Evolutionary conservation across 2,888 invertebrate species (phyloP).

Genomic region (Cordilura impudica): DNA sequence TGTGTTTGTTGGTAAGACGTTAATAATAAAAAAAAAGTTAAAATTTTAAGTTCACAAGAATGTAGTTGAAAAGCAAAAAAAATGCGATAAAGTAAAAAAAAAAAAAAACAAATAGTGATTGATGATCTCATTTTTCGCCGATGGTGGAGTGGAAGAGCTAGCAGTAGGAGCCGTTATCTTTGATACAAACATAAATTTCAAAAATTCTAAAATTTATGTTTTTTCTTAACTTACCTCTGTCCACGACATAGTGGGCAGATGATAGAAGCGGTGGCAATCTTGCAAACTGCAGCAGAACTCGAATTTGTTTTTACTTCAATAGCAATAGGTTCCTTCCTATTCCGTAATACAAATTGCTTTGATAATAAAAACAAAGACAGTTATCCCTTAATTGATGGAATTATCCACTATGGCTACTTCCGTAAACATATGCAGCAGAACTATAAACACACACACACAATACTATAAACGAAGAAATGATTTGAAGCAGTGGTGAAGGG

Average conservation of each 20-base stretch:
- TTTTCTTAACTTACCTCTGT: conserved; percentile 64
- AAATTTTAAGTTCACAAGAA: conserved; percentile 53
- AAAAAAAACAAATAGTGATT: conserved; percentile 36
- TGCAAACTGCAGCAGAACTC: conserved; percentile 29
- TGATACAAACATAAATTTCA: conserved; percentile 12
- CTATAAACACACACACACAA: conserved; percentile 35
- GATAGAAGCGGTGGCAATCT: conserved; percentile 33
- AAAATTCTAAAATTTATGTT: neutral
- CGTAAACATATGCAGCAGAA: conserved; percentile 59
- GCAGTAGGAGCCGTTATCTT: conserved; percentile 45
- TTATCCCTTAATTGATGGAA: conserved; percentile 47
- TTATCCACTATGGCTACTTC: conserved; percentile 47
- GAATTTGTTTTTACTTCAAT: neutral
- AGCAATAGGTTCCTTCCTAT: conserved; percentile 33
- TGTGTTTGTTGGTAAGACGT: conserved; percentile 40
- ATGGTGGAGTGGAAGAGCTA: conserved; percentile 10
- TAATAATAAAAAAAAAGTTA: conserved; percentile 34
- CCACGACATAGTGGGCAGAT: conserved; percentile 64
- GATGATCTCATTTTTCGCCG: conserved; percentile 58
- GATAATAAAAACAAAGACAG: conserved; percentile 39
- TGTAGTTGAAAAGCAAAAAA: conserved; percentile 52
- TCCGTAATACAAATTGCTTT: conserved; percentile 41
- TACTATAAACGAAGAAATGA: conserved; percentile 22
- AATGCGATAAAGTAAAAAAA: conserved; percentile 53
- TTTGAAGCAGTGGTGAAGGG: conserved; percentile 16